Base-by-base conservation (phyloP, 2,888 invertebrate species). In the Automeris io region DNA sequence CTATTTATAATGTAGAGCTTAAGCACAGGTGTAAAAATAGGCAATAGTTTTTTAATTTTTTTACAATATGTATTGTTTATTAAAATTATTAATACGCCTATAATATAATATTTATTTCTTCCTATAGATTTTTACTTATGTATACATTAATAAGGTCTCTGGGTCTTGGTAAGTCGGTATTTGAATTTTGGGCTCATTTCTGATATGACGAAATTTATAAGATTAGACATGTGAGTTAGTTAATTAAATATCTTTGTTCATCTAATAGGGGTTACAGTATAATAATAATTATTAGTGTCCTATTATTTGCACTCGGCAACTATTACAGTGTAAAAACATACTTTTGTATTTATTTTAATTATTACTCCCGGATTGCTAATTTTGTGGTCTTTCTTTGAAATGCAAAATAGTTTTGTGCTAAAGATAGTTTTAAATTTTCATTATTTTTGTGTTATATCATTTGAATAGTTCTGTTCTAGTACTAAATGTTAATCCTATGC, bases 171-270 rank as follows among this genome's bases (percentile, higher is more conserved):
- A 51, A 57, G 57, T 52, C 33, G 43, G 38, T 51, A 46, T 44
- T 52, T 44, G 50, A 45, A 49, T 45, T 42, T 43, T 42, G 37
- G 40, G 54, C 61, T 67, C 65, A 63, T 69, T 67, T 67, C 63
- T 66, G 65, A 60, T 57, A 43, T 51, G 12, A 32, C 37, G 32
- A 37, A 37, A 37, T 24, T 37, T 8, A 7, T 23, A 39, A 40
- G 33, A 35, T 41, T 45, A 41, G 45, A 36, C 42, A 46, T 46
- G 39, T 37, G 39, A 33, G 16, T 16, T 40, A 18, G 26, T 26
- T 41, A 40, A 36, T 25, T 19, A 29, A 41, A 35, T 26, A 22
- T 33, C 40, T 43, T 18, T 18, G 4, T 45, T n/a, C n/a, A n/a
- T n/a, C n/a, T n/a, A n/a, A n/a, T n/a, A n/a, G n/a, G n/a, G n/a